A percentile compares a stretch with the other conserved stretches of the same genome.
phyloP scores from a whole-genome alignment of 2,888 invertebrate genomes.

The Lamellibrachia columna region DNA sequence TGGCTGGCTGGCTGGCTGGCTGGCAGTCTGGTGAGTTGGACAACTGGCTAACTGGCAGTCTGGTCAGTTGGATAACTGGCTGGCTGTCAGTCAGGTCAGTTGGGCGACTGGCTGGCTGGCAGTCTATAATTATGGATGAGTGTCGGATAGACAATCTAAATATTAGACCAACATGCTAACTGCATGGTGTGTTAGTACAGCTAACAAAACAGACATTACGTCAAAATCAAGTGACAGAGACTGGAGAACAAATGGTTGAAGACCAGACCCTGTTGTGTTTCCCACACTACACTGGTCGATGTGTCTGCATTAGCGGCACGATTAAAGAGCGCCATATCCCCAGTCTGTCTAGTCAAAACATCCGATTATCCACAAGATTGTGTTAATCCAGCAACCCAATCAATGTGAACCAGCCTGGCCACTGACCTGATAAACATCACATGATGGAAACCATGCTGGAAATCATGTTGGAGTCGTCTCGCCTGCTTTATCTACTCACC shows the following conservation, averaged over 20 bases:
- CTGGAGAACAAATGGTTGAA: not conserved
- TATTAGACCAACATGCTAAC: no score
- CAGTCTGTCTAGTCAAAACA: not conserved
- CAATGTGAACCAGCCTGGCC: not conserved
- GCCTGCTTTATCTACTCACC: not conserved
- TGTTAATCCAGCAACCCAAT: not conserved
- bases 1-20: not conserved
- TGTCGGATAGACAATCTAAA: no score
- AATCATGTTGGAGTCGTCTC: not conserved
- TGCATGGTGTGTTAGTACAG: no score
- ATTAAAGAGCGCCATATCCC: not conserved
- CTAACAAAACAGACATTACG: no score
- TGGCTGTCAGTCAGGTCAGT: not conserved
- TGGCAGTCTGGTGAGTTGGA: not conserved
- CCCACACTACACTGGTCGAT: not conserved
- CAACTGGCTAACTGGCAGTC: not conserved
- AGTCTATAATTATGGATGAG: no score
- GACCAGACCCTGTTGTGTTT: not conserved
- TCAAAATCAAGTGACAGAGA: not conserved
- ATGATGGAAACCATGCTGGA: conserved; percentile 11
- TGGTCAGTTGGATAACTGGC: not conserved
- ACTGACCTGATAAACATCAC: not conserved
- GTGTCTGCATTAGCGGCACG: not conserved
- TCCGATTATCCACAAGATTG: conserved; percentile 10
- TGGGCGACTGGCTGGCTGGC: not conserved